Conservation (phyloP, 2,113 vertebrate genomes). For the Tyrannus savana region DNA sequence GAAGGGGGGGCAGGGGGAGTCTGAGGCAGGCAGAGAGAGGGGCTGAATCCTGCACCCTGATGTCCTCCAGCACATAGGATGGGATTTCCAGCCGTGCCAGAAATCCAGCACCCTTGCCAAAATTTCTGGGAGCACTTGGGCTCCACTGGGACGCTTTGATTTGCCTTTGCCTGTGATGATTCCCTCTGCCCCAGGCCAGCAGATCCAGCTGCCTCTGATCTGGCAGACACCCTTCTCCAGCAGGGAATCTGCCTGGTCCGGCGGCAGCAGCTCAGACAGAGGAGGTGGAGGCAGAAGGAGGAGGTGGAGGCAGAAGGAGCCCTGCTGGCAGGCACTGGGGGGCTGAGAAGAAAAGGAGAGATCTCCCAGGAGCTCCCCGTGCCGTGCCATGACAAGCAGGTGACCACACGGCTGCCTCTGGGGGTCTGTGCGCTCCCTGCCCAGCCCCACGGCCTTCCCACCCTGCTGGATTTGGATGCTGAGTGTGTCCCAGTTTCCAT, state of each 20-base stretch:
- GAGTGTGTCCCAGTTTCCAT: not conserved
- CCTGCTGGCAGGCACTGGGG: not conserved
- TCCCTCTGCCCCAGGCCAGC: not conserved
- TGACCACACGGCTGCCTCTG: not conserved
- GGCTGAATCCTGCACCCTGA: not conserved
- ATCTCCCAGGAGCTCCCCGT: not conserved
- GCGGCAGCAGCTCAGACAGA: accelerated
- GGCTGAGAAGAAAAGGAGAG: not conserved
- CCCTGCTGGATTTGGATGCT: not conserved
- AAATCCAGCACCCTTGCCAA: not conserved
- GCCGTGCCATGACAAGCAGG: not conserved
- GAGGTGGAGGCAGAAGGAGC: not conserved
- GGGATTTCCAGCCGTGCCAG: not conserved
- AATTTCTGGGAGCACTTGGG: not conserved
- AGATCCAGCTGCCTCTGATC: not conserved
- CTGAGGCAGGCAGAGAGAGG: not conserved
- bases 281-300: not conserved
- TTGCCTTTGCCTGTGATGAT: not conserved
- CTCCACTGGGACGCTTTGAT: not conserved
- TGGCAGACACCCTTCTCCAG: not conserved
- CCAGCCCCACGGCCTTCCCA: not conserved
- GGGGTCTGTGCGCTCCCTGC: accelerated
- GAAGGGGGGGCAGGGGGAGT: not conserved
- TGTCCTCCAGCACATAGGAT: not conserved
- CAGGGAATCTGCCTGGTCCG: accelerated